A percentile compares a stretch with the other conserved stretches of the same genome.
These are phyloP conservation scores for Brachylomia viminalis DNA, from an alignment of 2,888 invertebrate genomes.

Conservation along the genomic window DNA sequence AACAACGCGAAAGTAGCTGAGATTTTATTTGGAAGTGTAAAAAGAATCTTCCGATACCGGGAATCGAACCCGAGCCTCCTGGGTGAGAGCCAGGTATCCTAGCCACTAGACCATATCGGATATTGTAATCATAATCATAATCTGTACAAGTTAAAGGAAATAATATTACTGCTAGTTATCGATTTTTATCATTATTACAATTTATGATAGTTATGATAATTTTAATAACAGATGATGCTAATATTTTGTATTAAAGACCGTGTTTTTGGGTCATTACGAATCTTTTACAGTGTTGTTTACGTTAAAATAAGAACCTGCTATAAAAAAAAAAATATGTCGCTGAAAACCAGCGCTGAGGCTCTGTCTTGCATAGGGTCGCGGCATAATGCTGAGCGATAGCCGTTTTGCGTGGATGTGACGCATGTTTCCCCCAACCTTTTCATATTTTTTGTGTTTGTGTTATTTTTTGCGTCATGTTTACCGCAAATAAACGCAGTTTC, in stretches of 20 bases:
- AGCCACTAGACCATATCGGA: slow-evolving; percentile 92
- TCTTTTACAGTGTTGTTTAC: slow-evolving; percentile 30
- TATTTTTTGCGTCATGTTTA: too few species aligned
- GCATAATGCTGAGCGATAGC: too few species aligned
- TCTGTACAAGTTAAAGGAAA: too few species aligned
- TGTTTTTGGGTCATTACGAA: slow-evolving; percentile 16
- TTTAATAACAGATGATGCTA: slow-evolving; percentile 19
- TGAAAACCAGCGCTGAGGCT: too few species aligned
- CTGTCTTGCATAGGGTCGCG: too few species aligned
- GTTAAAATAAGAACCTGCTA: not conserved
- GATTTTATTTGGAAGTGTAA: slow-evolving; percentile 33
- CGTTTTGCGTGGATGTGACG: too few species aligned
- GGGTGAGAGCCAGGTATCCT: slow-evolving; percentile 91
- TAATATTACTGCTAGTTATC: not conserved
- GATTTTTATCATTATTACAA: slow-evolving; percentile 26
- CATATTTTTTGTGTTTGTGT: too few species aligned
- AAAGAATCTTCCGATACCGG: slow-evolving; percentile 90
- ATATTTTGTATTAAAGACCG: slow-evolving; percentile 24
- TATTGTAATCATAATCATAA: slow-evolving; percentile 7
- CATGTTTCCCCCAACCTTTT: too few species aligned
- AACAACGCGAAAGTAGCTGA: slow-evolving; percentile 1
- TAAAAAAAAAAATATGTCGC: too few species aligned
- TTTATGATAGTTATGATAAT: slow-evolving; percentile 30
- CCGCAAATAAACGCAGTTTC: too few species aligned
- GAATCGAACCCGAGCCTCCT: slow-evolving; percentile 92